Evolutionary conservation across 2,888 invertebrate genomes (phyloP).

Genomic region (Patella pellucida): DNA sequence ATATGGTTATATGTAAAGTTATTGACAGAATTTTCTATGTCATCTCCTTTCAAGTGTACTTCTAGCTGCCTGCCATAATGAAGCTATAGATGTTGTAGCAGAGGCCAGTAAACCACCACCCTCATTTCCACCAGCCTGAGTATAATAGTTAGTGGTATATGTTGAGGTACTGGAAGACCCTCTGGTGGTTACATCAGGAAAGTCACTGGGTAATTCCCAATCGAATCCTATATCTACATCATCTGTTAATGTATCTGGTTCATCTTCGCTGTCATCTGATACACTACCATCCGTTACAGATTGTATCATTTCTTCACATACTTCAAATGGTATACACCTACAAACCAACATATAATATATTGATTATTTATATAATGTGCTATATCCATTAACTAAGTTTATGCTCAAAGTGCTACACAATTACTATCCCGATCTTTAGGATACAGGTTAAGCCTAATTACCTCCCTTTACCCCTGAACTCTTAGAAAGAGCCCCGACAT

Average conservation of each 20-base stretch:
- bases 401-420: too few relatives aligned
- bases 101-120: slow-evolving; percentile 85
- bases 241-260: slow-evolving; percentile 76
- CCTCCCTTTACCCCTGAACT: too few relatives aligned
- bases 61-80: slow-evolving; percentile 77
- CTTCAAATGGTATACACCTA: slow-evolving; percentile 71
- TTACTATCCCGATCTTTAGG: too few relatives aligned
- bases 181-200: slow-evolving; percentile 38
- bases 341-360: too few relatives aligned
- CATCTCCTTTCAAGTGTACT: slow-evolving; percentile 27
- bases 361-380: too few relatives aligned
- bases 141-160: slow-evolving; percentile 21
- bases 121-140: slow-evolving; percentile 71
- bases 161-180: slow-evolving; percentile 29
- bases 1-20: too few relatives aligned
- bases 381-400: too few relatives aligned
- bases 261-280: slow-evolving; percentile 74
- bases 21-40: not conserved
- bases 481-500: too few relatives aligned
- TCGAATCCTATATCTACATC: slow-evolving; percentile 79
- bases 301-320: slow-evolving; percentile 74
- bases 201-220: slow-evolving; percentile 80
- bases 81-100: slow-evolving; percentile 86
- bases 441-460: too few relatives aligned
- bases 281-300: slow-evolving; percentile 76